phyloP scores from a whole-genome alignment of 2,113 vertebrate genomes.

The Mirounga angustirostris region DNA sequence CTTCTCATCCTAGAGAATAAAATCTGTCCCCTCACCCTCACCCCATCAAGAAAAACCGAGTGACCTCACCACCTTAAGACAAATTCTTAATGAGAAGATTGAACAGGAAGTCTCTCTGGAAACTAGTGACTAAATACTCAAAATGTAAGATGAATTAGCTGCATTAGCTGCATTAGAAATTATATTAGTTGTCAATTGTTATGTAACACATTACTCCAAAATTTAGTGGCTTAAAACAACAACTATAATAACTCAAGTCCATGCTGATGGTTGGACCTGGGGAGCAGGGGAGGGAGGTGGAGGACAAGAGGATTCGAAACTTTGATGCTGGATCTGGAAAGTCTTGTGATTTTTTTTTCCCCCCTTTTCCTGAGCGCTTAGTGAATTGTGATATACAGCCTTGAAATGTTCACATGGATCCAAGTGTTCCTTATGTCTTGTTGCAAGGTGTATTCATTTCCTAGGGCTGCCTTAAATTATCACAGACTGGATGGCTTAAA shows the following conservation, averaged over 20 bases:
- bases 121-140: background rate
- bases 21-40: background rate
- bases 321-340: background rate
- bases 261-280: background rate
- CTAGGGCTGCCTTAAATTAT: background rate
- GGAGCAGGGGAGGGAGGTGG: background rate
- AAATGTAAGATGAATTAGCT: background rate
- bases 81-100: background rate
- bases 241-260: background rate
- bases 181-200: background rate
- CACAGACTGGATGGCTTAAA: background rate
- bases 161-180: background rate
- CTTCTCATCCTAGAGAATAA: background rate
- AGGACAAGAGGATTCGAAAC: background rate
- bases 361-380: background rate
- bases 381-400: background rate
- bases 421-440: background rate
- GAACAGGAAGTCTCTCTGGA: background rate
- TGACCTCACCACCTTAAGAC: background rate
- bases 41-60: background rate
- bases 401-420: background rate
- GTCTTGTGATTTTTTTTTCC: background rate
- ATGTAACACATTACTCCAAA: background rate
- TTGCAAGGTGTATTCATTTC: background rate
- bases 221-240: background rate